Evolutionary conservation across 2,113 vertebrate genomes (phyloP).

Genomic region (Prolemur simus): DNA sequence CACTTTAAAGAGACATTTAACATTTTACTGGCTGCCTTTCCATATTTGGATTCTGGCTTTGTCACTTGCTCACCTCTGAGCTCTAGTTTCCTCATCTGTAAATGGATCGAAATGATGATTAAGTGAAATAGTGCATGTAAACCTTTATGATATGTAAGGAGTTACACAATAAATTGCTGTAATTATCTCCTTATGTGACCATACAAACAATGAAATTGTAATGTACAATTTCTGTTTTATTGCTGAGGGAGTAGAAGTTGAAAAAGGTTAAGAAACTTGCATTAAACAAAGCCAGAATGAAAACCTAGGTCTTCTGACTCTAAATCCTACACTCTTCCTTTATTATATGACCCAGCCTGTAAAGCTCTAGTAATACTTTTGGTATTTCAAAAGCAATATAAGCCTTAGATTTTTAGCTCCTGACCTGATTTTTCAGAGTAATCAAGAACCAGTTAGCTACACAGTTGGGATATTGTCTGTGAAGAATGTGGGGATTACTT

Average conservation of each 20-base stretch:
- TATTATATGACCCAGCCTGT: background rate
- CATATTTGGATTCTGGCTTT: background rate
- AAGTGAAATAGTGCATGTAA: background rate
- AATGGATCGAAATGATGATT: conserved; percentile 18
- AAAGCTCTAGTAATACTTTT: background rate
- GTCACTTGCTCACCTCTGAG: background rate
- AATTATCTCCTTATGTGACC: background rate
- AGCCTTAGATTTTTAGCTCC: background rate
- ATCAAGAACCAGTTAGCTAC: background rate
- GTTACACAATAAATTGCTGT: background rate
- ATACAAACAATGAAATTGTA: background rate
- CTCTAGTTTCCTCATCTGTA: conserved; percentile 16
- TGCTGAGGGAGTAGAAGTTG: background rate
- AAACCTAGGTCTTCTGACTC: background rate
- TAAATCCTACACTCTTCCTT: background rate
- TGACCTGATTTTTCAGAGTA: conserved; percentile 19
- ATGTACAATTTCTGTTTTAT: background rate
- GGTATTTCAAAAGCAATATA: background rate
- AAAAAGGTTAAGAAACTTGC: background rate
- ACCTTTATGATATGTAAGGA: background rate
- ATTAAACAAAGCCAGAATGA: background rate
- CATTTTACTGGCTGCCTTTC: background rate
- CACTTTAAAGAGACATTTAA: background rate
- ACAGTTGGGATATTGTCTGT: background rate
- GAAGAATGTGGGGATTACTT: background rate